Conservation (phyloP, 1,140 invertebrate species). For the Macrobrachium rosenbergii region DNA sequence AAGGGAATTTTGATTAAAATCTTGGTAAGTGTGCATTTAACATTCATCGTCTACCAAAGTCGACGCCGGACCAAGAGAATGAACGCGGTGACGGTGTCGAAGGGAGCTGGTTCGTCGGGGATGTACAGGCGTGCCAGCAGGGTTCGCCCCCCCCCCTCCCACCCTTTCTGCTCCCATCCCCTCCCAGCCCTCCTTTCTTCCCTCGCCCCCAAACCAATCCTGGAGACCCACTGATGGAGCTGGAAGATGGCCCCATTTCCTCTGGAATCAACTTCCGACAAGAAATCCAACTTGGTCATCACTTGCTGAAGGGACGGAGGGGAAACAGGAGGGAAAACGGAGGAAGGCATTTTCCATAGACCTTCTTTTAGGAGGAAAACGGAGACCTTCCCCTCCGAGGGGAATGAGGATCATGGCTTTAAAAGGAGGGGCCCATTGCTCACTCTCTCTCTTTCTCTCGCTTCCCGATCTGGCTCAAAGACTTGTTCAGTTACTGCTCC, state of each 20-base stretch:
- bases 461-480: neutral
- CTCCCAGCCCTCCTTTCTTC: no score
- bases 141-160: no score
- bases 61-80: neutral
- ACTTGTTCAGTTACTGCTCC: no score
- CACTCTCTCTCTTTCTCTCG: constrained; percentile 3
- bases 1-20: neutral
- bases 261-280: constrained; percentile 47
- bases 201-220: no score
- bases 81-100: constrained; percentile 3
- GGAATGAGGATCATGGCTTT: neutral
- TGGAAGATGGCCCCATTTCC: constrained; percentile 56
- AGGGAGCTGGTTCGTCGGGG: neutral
- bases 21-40: neutral
- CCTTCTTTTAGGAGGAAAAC: neutral
- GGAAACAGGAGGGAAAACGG: neutral
- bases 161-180: no score
- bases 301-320: constrained; percentile 36
- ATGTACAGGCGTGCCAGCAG: no score
- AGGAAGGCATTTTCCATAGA: neutral
- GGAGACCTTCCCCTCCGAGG: neutral
- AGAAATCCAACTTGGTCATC: constrained; percentile 56
- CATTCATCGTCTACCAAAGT: neutral
- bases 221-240: neutral
- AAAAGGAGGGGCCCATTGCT: neutral